Conservation (phyloP, 2,797 vertebrate genomes). For the Chrysocyon brachyurus region DNA sequence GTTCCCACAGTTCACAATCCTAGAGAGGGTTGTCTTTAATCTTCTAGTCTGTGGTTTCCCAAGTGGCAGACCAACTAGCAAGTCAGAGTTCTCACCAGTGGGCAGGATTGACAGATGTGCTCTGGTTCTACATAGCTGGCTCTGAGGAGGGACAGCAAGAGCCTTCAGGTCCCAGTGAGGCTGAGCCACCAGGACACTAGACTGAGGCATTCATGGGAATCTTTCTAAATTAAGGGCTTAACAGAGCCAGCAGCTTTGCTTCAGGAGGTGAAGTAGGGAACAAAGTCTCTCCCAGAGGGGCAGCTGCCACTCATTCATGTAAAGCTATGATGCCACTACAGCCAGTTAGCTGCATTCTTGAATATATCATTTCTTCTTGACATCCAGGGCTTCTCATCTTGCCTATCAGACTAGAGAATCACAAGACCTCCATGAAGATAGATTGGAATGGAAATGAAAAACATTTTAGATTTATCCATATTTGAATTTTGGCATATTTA, state of each 20-base stretch:
- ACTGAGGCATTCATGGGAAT: not conserved
- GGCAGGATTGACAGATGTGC: not conserved
- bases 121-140: not conserved
- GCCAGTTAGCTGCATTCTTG: not conserved
- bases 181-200: not conserved
- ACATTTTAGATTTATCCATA: not conserved
- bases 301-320: not conserved
- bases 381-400: not conserved
- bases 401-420: not conserved
- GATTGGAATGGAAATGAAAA: not conserved
- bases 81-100: not conserved
- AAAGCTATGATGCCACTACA: not conserved
- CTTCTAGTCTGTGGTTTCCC: not conserved
- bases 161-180: not conserved
- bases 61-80: not conserved
- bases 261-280: not conserved
- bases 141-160: not conserved
- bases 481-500: constrained; percentile 25
- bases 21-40: not conserved
- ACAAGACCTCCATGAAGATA: not conserved
- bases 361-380: not conserved
- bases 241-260: not conserved
- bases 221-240: not conserved
- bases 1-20: not conserved
- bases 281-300: not conserved